These are phyloP conservation scores for Camponotus pennsylvanicus DNA, from an alignment of 1,140 invertebrate genomes.

Conservation along the genomic window DNA sequence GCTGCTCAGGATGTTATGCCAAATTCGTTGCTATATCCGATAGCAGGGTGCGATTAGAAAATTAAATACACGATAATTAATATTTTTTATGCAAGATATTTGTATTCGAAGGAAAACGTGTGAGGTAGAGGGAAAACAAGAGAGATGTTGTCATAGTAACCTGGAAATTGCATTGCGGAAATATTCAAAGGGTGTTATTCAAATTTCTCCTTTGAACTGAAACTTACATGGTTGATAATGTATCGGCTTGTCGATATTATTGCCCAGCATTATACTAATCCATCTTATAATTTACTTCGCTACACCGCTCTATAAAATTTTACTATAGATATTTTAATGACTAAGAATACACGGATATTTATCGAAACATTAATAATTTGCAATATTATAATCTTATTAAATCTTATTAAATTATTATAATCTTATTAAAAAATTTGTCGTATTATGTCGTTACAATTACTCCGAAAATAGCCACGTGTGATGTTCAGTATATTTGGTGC, in stretches of 20 bases:
- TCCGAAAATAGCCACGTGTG: slow-evolving; percentile 1
- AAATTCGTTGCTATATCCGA: not conserved
- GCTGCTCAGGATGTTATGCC: not conserved
- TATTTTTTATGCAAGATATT: slow-evolving; percentile 21
- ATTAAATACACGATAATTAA: slow-evolving; percentile 50
- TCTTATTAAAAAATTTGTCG: slow-evolving; percentile 11
- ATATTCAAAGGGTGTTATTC: not conserved
- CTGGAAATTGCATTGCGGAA: not conserved
- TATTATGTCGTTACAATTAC: not conserved
- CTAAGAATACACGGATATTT: not conserved
- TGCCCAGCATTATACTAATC: not conserved
- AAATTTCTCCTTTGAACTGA: slow-evolving; percentile 2
- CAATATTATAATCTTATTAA: slow-evolving; percentile 5
- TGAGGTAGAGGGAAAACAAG: not conserved
- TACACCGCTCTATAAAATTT: not conserved
- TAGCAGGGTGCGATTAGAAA: not conserved
- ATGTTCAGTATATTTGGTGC: not conserved
- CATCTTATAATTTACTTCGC: slow-evolving; percentile 3
- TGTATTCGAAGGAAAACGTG: slow-evolving; percentile 1
- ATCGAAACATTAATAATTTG: slow-evolving; percentile 18
- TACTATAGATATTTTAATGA: not conserved
- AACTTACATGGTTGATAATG: not conserved
- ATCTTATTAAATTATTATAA: too few relatives aligned
- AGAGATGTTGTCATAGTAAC: not conserved
- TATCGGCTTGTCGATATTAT: not conserved